Percentiles rank a stretch among this genome's conserved stretches.
These are phyloP conservation scores for Sinocyclocheilus grahami DNA, from an alignment of 2,113 vertebrate genomes.

Conservation along the genomic window DNA sequence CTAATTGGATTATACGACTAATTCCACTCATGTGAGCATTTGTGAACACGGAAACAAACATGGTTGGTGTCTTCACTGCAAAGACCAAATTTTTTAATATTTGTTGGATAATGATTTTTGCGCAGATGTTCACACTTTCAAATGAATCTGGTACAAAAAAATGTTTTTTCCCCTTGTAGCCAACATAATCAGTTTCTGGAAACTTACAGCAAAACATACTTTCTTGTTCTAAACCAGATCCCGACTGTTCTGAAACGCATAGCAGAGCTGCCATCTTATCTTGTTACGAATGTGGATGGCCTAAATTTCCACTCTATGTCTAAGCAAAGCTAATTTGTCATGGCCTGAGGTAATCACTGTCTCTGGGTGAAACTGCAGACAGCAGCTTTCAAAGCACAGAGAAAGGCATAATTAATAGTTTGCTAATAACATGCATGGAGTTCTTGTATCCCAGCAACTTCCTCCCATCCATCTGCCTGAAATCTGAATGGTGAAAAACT, in stretches of 20 bases:
- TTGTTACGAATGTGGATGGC: conserved; percentile 13
- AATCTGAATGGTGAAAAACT: conserved; percentile 5
- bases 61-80: neutral
- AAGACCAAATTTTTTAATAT: neutral
- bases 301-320: conserved; percentile 42
- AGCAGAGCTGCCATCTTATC: conserved; percentile 8
- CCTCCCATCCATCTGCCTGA: conserved; percentile 55
- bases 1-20: conserved; percentile 47
- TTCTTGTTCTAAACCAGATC: conserved; percentile 14
- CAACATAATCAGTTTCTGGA: neutral
- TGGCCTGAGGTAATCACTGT: conserved; percentile 36
- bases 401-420: conserved; percentile 53
- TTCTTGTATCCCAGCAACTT: conserved; percentile 68
- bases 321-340: conserved; percentile 41
- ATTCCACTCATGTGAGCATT: conserved; percentile 34
- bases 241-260: neutral
- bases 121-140: conserved; percentile 10
- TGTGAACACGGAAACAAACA: neutral
- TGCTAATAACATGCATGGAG: conserved; percentile 66
- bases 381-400: conserved; percentile 34
- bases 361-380: conserved; percentile 54
- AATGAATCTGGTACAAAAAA: conserved; percentile 3
- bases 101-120: neutral
- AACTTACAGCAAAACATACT: neutral
- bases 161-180: neutral